Conservation (phyloP, 2,113 vertebrate species). For the Phrynocephalus versicolor region DNA sequence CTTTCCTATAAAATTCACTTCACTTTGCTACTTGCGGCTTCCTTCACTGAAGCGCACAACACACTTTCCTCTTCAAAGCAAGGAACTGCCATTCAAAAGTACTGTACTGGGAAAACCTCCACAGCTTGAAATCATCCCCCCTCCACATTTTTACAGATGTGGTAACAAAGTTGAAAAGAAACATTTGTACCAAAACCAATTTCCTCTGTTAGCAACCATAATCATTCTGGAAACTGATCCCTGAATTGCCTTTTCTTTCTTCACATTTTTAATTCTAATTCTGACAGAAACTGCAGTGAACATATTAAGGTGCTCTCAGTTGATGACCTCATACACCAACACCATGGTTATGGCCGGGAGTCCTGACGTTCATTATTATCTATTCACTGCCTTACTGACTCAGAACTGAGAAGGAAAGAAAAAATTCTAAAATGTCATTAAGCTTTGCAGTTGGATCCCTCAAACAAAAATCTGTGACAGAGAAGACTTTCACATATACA, state of each 20-base stretch:
- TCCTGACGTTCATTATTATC: background rate
- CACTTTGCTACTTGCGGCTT: background rate
- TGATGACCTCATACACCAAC: background rate
- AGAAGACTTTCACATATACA: background rate
- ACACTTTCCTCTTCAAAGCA: background rate
- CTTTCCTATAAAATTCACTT: background rate
- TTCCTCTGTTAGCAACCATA: slow-evolving; percentile 2
- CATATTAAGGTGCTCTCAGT: slow-evolving; percentile 17
- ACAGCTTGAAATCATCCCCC: background rate
- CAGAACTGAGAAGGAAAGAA: slow-evolving; percentile 24
- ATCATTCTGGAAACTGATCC: background rate
- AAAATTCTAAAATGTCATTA: background rate
- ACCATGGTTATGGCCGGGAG: background rate
- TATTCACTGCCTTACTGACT: background rate
- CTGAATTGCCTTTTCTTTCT: slow-evolving; percentile 8
- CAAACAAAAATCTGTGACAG: background rate
- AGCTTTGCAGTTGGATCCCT: background rate
- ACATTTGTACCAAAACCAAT: slow-evolving; percentile 1
- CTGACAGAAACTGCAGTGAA: slow-evolving; percentile 5
- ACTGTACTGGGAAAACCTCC: background rate
- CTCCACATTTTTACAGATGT: background rate
- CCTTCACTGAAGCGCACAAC: background rate
- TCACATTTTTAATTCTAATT: slow-evolving; percentile 5
- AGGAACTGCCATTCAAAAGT: background rate
- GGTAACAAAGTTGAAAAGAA: slow-evolving; percentile 4